Evolutionary conservation across 2,797 vertebrate genomes (phyloP), one percentile per base, ranked within the genome.

Genomic region (Eidolon dupreanum): DNA sequence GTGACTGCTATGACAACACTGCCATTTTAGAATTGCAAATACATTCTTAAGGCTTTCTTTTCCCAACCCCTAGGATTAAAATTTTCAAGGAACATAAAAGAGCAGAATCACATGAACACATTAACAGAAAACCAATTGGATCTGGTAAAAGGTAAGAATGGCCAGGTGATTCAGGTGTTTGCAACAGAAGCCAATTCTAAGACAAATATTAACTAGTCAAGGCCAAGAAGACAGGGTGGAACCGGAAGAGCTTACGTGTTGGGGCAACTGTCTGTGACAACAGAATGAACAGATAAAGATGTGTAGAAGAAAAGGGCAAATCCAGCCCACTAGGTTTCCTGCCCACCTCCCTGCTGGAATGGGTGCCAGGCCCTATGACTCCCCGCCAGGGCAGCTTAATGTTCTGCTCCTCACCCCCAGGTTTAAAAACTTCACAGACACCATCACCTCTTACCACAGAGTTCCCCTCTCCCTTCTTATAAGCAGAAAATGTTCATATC

Each of bases 41-140:
- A 9, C 0, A 0, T 16, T 31, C 33, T 46, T 31, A 65, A 59
- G 28, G 33, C 77, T 43, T 65, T 86, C 65, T 61, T 71, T 93
- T 49, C 86, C 36, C 38, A 84, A 78, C 7, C 73, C 31, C 4
- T 1, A 7, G 33, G 19, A 19, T 55, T 28, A 79, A 19, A 74
- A 88, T 31, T 66, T 92, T n/a, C 31, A 63, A 79, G 13, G 26
- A 70, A 87, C 49, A 36, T 49, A 36, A 28, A 75, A 79, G 24
- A 63, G 31, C 28, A 70, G 65, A 94, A 87, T 65, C 70, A 87
- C 79, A 77, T 31, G 53, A 74, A 83, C 33, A 74, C 51, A 88
- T 31, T 5, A 75, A 46, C 28, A 92, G 88, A 87, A 92, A 79
- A 74, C 19, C 33, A 88, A 87, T 0, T 15, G 55, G 16, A 57